Conservation (phyloP, 1,140 invertebrate species). For the Drosophila sechellia region DNA sequence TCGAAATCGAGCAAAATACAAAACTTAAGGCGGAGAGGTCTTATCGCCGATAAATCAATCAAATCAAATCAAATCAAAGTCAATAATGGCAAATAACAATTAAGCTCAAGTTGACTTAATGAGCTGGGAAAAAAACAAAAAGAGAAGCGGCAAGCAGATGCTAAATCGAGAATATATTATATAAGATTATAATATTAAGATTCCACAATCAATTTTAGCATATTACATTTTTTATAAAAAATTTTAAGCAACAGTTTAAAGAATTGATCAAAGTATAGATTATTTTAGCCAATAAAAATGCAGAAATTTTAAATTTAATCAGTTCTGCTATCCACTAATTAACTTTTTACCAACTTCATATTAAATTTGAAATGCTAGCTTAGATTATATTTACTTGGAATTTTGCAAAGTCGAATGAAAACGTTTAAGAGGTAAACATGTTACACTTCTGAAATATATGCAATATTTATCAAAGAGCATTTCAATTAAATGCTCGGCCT, state of each 20-base stretch:
- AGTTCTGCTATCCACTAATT: too few relatives aligned
- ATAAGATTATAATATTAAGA: too few relatives aligned
- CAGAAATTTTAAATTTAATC: too few relatives aligned
- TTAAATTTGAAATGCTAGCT: not conserved
- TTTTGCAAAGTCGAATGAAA: not conserved
- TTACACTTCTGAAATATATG: not conserved
- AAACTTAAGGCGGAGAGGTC: conserved; percentile 35
- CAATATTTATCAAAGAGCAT: conserved; percentile 15
- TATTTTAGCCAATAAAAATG: too few relatives aligned
- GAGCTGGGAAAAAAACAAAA: conserved; percentile 1
- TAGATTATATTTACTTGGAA: not conserved
- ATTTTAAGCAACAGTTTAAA: too few relatives aligned
- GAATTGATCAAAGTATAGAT: too few relatives aligned
- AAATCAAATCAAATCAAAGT: conserved; percentile 42
- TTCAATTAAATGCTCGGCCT: conserved; percentile 14
- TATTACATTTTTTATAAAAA: too few relatives aligned
- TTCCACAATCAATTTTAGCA: too few relatives aligned
- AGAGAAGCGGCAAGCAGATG: not conserved
- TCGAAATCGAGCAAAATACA: conserved; percentile 43
- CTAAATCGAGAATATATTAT: too few relatives aligned
- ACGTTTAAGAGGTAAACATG: not conserved
- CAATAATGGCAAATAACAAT: conserved; percentile 52
- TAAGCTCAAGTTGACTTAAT: conserved; percentile 34
- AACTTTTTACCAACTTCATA: not conserved
- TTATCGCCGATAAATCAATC: conserved; percentile 71